Conservation (phyloP, 2,113 vertebrate genomes). For the Euleptes europaea region DNA sequence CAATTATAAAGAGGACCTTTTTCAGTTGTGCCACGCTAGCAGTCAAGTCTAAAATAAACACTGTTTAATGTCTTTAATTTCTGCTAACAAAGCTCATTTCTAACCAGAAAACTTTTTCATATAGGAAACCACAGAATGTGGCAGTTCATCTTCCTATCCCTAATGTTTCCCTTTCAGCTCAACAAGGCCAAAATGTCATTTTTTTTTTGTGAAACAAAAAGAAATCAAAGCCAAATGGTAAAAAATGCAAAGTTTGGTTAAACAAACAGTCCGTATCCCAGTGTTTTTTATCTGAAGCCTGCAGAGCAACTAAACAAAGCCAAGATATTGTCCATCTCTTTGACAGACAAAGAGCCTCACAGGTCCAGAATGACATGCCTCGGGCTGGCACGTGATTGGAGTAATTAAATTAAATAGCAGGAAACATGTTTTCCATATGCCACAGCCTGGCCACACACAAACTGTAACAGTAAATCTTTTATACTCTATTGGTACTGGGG, state of each 20-base stretch:
- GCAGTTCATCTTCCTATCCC: constrained; percentile 63
- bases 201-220: constrained; percentile 61
- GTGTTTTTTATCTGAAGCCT: constrained; percentile 75
- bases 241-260: constrained; percentile 78
- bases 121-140: constrained; percentile 59
- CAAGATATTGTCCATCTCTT: constrained; percentile 84
- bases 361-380: constrained; percentile 82
- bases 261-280: constrained; percentile 77
- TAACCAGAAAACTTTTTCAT: constrained; percentile 63
- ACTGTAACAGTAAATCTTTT: constrained; percentile 89
- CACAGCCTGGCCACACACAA: constrained; percentile 84
- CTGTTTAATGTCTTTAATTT: constrained; percentile 55
- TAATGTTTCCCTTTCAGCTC: constrained; percentile 68
- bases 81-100: constrained; percentile 63
- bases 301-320: constrained; percentile 79
- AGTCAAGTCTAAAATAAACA: constrained; percentile 62
- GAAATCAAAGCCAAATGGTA: constrained; percentile 81
- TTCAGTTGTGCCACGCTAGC: constrained; percentile 54
- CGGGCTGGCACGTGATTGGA: constrained; percentile 84
- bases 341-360: constrained; percentile 84
- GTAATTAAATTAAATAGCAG: constrained; percentile 93
- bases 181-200: constrained; percentile 74
- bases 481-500: constrained; percentile 68
- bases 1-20: constrained; percentile 44
- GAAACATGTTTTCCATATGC: constrained; percentile 87